phyloP scores from a whole-genome alignment of 2,888 invertebrate genomes.

The Graphium colonna region DNA sequence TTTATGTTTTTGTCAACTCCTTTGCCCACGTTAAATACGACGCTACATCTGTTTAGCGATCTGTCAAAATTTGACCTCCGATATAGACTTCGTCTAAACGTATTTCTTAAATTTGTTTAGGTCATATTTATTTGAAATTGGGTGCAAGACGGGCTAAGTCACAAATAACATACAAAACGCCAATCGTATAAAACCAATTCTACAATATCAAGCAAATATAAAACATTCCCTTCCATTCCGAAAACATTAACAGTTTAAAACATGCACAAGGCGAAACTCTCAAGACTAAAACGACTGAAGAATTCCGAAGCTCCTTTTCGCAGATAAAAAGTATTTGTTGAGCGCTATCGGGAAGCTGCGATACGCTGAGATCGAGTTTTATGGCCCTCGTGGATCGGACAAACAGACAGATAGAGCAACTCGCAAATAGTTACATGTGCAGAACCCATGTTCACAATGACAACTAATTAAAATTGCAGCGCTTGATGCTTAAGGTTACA shows the following conservation, averaged over 20 bases:
- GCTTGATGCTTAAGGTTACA: background rate
- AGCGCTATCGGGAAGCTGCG: conserved; percentile 27
- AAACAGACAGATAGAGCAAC: conserved; percentile 33
- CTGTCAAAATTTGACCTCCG: no score
- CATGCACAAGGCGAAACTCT: background rate
- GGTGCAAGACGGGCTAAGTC: no score
- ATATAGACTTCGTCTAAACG: no score
- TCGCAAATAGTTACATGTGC: conserved; percentile 10
- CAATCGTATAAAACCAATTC: no score
- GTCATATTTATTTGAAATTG: no score
- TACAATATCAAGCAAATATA: no score
- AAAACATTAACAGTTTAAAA: background rate
- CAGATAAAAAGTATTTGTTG: conserved; percentile 35
- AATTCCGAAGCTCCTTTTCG: conserved; percentile 10
- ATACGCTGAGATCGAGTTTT: conserved; percentile 34
- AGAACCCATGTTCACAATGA: background rate
- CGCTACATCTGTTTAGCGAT: no score
- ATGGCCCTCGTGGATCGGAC: conserved; percentile 33
- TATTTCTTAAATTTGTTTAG: no score
- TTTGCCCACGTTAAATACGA: no score
- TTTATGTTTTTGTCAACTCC: no score
- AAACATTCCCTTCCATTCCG: background rate
- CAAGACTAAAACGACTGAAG: conserved; percentile 9
- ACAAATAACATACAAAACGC: no score
- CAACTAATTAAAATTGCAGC: background rate